Evolutionary conservation across 2,797 vertebrate species (phyloP).

Genomic region (Platyrinchus mystaceus): DNA sequence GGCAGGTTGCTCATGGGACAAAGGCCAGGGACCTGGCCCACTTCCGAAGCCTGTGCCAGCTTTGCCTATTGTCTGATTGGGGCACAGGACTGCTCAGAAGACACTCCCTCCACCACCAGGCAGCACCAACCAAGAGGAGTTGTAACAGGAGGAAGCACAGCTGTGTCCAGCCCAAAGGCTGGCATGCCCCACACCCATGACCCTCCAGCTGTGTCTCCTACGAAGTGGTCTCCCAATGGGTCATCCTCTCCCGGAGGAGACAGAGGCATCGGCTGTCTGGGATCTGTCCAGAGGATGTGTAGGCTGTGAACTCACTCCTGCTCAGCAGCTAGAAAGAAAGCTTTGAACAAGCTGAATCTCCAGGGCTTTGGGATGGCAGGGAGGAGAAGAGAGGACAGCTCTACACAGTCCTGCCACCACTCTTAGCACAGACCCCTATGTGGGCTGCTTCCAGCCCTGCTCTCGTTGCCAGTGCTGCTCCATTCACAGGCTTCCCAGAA

Average conservation of each 20-base stretch:
- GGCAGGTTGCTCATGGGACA: neutral
- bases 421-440: neutral
- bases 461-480: accelerated
- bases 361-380: neutral
- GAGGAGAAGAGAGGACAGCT: neutral
- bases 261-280: accelerated
- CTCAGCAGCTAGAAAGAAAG: neutral
- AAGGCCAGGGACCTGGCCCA: neutral
- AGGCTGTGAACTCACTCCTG: neutral
- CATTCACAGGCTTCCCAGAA: accelerated
- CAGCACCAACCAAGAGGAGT: neutral
- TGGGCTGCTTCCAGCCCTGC: neutral
- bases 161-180: neutral
- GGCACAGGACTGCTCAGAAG: neutral
- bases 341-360: neutral
- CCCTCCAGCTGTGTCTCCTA: neutral
- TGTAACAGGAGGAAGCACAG: neutral
- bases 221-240: accelerated
- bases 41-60: neutral
- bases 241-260: neutral
- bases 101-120: accelerated
- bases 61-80: neutral
- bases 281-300: neutral
- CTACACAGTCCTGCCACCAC: neutral
- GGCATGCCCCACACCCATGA: neutral